Evolutionary conservation across 2,113 vertebrate species (phyloP), one percentile per base, ranked within the genome.

Genomic region (Phaetusa simplex): DNA sequence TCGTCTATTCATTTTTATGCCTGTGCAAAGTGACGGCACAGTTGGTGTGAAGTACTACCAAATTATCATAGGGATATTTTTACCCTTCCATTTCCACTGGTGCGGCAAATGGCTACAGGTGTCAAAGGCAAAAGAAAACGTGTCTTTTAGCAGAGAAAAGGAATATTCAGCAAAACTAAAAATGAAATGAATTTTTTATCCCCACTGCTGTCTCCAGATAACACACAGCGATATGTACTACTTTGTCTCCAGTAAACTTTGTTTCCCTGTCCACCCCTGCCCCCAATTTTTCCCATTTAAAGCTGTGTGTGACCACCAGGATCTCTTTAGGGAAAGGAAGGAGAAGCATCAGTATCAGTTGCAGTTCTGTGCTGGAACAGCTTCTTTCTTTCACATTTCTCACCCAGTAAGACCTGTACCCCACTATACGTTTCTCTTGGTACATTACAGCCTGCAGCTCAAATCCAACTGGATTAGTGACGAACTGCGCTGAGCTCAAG

Each of bases 61-160:
- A 93, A 95, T 96, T 72, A 93, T 62, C 84, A 86, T 12, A 45
- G 53, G 19, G 42, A 71, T 93, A 97, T 95, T 97, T 95, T 95
- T 95, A 97, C 52, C 11, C 80, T 84, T 55, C 13, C 14, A 11
- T 82, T 93, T 90, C 77, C 56, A 84, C 47, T 76, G 65, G 52
- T 64, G 65, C 0, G 0, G 43, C 14, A 59, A 95, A 91, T 23
- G 30, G 55, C 42, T 88, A 95, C 81, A 95, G 91, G 94, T 90
- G 93, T 79, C 67, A 94, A 82, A 93, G 40, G 70, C 62, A 93
- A 58, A 91, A 87, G 27, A 38, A 89, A 93, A 89, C 7, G 12
- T 23, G 34, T 26, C 61, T 74, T 86, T 69, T 42, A 91, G 66
- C 24, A 87, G 20, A 72, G 53, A 69, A 86, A 84, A 87, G 14